phyloP scores from a whole-genome alignment of 2,888 invertebrate species.

The Sycophila texana region DNA sequence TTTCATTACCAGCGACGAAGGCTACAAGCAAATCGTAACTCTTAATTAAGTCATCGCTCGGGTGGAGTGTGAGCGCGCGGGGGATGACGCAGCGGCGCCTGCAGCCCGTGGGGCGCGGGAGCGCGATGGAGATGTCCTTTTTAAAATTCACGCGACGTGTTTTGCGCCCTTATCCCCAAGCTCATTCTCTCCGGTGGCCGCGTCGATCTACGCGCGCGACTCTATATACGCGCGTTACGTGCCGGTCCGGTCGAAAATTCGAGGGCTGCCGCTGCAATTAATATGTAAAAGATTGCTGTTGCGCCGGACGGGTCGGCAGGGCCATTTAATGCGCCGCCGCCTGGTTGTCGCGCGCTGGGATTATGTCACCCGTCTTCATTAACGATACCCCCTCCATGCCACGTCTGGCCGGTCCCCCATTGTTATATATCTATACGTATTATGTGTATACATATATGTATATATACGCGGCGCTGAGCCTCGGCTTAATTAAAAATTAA shows the following conservation, averaged over 20 bases:
- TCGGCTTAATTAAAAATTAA: constrained; percentile 40
- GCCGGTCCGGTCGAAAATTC: constrained; percentile 17
- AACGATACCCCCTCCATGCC: constrained; percentile 27
- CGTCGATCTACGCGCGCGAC: not conserved
- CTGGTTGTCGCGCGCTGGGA: constrained; percentile 37
- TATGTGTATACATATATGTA: not conserved
- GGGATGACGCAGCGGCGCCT: not conserved
- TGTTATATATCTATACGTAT: not conserved
- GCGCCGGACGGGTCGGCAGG: not conserved
- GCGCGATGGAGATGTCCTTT: constrained; percentile 11
- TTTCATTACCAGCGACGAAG: constrained; percentile 21
- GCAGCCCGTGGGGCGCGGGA: not conserved
- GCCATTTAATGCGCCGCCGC: constrained; percentile 32
- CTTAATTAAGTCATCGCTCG: constrained; percentile 19
- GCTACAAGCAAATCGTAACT: constrained; percentile 26
- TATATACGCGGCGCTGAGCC: not conserved
- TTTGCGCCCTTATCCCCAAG: constrained; percentile 30
- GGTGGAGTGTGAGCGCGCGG: no score
- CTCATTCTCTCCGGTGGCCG: constrained; percentile 10
- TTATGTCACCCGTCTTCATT: constrained; percentile 50
- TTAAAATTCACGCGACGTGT: constrained; percentile 42
- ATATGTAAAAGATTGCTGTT: constrained; percentile 50
- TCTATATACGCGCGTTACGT: not conserved
- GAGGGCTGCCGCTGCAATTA: constrained; percentile 22
- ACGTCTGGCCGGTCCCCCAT: not conserved